Conservation (phyloP, 2,797 vertebrate genomes). For the Gallirallus australis region DNA sequence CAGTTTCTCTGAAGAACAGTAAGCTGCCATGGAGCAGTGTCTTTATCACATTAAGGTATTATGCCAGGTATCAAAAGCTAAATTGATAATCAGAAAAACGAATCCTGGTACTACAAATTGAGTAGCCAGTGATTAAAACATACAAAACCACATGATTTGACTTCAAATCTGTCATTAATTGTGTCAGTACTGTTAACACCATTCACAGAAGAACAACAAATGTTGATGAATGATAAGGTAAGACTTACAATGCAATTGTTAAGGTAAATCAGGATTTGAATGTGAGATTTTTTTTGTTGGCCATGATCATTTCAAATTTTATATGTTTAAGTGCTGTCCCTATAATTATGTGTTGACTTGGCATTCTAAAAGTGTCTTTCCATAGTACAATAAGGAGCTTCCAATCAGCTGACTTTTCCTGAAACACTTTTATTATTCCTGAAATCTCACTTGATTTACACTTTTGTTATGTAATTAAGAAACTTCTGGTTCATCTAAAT, state of each 20-base stretch:
- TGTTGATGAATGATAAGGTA: slow-evolving; percentile 53
- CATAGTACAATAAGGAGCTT: neutral
- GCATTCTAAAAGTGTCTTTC: neutral
- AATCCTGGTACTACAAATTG: neutral
- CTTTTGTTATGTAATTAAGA: neutral
- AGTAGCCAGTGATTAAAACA: neutral
- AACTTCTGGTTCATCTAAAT: neutral
- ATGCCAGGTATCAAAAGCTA: neutral
- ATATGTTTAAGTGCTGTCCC: neutral
- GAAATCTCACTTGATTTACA: neutral
- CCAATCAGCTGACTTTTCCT: neutral
- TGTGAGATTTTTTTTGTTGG: neutral
- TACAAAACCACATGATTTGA: neutral
- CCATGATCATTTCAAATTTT: neutral
- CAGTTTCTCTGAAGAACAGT: neutral
- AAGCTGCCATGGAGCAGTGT: neutral
- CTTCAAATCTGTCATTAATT: slow-evolving; percentile 4
- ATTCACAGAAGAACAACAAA: slow-evolving; percentile 37
- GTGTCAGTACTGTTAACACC: neutral
- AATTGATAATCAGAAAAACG: neutral
- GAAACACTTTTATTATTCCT: neutral
- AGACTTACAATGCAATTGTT: slow-evolving; percentile 13
- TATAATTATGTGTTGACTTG: neutral
- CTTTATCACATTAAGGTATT: neutral
- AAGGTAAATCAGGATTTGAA: slow-evolving; percentile 29